Evolutionary conservation across 2,888 invertebrate genomes (phyloP), one percentile per base, ranked within the genome.

Genomic region (Tolmerus cingulatus): DNA sequence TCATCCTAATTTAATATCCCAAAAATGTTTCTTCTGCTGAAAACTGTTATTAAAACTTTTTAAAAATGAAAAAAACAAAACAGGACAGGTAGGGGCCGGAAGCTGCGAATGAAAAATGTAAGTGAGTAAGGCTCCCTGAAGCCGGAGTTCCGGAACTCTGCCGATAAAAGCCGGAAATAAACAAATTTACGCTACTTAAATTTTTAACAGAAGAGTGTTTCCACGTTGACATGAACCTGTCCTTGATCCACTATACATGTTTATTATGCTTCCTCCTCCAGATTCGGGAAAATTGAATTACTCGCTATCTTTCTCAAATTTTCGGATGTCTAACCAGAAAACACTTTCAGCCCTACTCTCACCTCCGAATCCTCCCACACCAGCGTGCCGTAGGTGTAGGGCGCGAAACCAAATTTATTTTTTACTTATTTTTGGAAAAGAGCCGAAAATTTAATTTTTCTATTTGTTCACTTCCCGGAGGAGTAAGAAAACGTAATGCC

Each of bases 401-500:
- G 12, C 43, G 43, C 1, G 23, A 43, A 43, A 5, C 23, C 40
- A 78, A 78, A 78, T 78, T 78, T 40, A 66, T 23, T 66, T 57
- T 19, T 57, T 57, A 30, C 4, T 19, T 55, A 0, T 57, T 66
- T 27, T 23, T 66, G 3, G 12, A 12, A 19, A 51, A 19, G 5
- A 51, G 27, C 23, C 40, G 66, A 66, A 78, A 78, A 78, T 78
- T 78, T 19, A 43, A 78, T 78, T 78, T 40, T 78, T 78, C 78
- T 78, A 78, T 43, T 78, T 78, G 66, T 66, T 66, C 23, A 66
- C 78, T 9, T 78, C 19, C 43, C 27, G 66, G 66, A 27, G 66
- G 40, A 78, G 40, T 78, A 78, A 23, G 43, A 23, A n/a, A 43
- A 43, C 78, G 23, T 78, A 78, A 19, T 78, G 78, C 23, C 78